A percentile compares a stretch with the other conserved stretches of the same genome.
phyloP scores from a whole-genome alignment of 2,888 invertebrate genomes.

The Andrena marginata region DNA sequence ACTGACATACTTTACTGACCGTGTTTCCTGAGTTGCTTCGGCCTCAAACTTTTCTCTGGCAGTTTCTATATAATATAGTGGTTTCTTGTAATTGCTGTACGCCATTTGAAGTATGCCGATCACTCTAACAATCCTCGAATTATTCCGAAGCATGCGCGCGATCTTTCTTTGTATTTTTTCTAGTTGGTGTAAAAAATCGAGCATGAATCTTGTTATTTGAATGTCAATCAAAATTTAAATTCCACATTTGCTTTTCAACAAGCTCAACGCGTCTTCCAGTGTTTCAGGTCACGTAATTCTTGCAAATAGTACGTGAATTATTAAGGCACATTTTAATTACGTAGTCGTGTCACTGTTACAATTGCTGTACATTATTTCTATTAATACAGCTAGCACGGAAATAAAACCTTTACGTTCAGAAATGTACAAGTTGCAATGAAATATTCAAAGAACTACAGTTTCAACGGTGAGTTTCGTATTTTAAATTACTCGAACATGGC shows the following conservation, averaged over 20 bases:
- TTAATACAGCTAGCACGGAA: too few relatives aligned
- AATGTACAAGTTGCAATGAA: too few relatives aligned
- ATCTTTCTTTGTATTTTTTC: neutral
- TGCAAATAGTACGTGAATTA: conserved; percentile 2
- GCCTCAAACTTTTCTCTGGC: neutral
- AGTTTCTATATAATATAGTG: neutral
- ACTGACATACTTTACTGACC: conserved; percentile 52
- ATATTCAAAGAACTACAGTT: neutral
- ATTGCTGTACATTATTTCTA: neutral
- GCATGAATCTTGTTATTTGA: neutral
- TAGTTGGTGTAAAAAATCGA: neutral
- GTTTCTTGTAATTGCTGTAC: neutral
- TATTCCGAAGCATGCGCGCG: conserved; percentile 2
- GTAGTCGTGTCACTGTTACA: neutral
- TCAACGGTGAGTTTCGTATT: neutral
- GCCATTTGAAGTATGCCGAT: neutral
- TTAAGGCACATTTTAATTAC: neutral
- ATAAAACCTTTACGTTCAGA: too few relatives aligned
- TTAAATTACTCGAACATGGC: neutral
- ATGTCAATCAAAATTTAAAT: neutral
- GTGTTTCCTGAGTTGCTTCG: conserved; percentile 4
- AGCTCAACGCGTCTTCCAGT: too few relatives aligned
- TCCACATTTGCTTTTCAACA: too few relatives aligned
- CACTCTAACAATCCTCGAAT: conserved; percentile 12
- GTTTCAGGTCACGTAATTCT: neutral